Base-by-base conservation (phyloP, 2,797 vertebrate genomes). In the Australoheros facetus region DNA sequence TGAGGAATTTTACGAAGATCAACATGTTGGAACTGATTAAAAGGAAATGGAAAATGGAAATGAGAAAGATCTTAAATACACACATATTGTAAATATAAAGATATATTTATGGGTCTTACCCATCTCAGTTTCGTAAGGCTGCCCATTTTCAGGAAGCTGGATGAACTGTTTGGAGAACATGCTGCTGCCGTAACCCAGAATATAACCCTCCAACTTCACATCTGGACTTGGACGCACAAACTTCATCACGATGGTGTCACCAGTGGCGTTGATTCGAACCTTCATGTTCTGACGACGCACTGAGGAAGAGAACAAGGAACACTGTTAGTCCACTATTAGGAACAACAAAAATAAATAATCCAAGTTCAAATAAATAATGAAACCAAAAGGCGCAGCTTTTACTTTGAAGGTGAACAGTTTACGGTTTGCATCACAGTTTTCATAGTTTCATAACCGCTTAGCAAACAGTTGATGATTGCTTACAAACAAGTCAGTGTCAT, bases 171-270 rank as follows among this genome's bases (percentile, higher is more conserved):
- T 98, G 89, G 97, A 96, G 86, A 97, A 96, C 71, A 96, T 87
- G 71, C 81, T 97, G 92, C 96, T 97, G 78, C 98, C 98, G 14
- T 98, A 98, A 4, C 98, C 98, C 90, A 99, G 93, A 78, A 99
- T 94, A 84, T 97, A 98, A 4, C 98, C 98, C 92, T 98, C 95
- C 56, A 99, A 88, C 87, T 95, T 97, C 64, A 94, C 94, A n/a
- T 95, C 95, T 1, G 95, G 92, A 66, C 89, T 94, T 14, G 96
- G 95, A 42, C 94, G 96, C 28, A 98, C 90, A 51, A 98, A 99
- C 89, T 95, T 96, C 94, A 99, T 94, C 51, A 96, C 89, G 54
- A 99, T 94, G 3, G 97, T 97, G 94, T 99, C 97, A 19, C 95
- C 96, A 2, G 96, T 97, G 28, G 96, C 96, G 28, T 97, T 98